These are phyloP conservation scores for Leptopterna dolabrata DNA, from an alignment of 2,888 invertebrate species.

Conservation along the genomic window DNA sequence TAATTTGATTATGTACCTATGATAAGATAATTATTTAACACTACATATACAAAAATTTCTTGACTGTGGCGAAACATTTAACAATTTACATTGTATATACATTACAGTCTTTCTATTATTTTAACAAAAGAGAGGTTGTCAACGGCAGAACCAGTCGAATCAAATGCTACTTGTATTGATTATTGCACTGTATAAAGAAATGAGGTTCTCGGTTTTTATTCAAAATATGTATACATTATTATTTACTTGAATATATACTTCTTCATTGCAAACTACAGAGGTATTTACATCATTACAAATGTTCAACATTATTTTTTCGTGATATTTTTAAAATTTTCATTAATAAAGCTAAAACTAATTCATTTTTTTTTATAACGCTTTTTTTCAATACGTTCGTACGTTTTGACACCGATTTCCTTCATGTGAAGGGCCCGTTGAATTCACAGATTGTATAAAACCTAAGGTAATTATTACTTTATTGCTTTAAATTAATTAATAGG, in stretches of 20 bases:
- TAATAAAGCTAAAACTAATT: background rate
- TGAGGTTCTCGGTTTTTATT: background rate
- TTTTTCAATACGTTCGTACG: background rate
- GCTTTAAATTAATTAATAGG: background rate
- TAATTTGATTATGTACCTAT: background rate
- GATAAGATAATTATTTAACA: background rate
- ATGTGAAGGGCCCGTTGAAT: background rate
- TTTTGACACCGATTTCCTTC: slow-evolving; percentile 11
- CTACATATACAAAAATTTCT: slow-evolving; percentile 27
- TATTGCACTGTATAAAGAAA: background rate
- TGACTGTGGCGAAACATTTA: slow-evolving; percentile 24
- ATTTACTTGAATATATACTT: background rate
- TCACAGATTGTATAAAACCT: slow-evolving; percentile 14
- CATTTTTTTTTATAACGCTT: background rate
- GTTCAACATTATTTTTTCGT: background rate
- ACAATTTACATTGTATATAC: slow-evolving; percentile 27
- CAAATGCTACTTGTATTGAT: background rate
- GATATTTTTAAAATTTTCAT: background rate
- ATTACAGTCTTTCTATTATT: slow-evolving; percentile 30
- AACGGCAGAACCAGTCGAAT: background rate
- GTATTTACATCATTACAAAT: slow-evolving; percentile 14
- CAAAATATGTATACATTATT: background rate
- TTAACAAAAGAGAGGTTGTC: background rate
- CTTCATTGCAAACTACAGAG: slow-evolving; percentile 6
- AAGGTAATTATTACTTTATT: background rate